These are phyloP conservation scores for Lagopus muta DNA, from an alignment of 2,113 vertebrate genomes.

Conservation along the genomic window DNA sequence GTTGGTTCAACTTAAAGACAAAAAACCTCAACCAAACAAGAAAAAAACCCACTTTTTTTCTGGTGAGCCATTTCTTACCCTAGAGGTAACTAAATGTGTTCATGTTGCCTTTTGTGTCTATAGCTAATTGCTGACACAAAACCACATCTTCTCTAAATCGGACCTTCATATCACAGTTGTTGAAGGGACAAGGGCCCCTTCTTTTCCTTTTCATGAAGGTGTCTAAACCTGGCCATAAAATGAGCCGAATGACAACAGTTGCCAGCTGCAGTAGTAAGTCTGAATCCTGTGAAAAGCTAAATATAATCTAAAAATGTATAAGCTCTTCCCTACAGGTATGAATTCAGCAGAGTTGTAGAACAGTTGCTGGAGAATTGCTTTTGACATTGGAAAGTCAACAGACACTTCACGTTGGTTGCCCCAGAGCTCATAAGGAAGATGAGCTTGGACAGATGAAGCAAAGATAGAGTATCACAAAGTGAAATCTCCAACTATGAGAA, in stretches of 20 bases:
- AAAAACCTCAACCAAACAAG: neutral
- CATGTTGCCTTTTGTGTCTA: neutral
- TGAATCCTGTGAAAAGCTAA: neutral
- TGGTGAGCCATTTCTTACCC: neutral
- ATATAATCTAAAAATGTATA: neutral
- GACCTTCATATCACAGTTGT: neutral
- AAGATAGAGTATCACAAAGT: too few relatives aligned
- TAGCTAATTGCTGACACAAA: neutral
- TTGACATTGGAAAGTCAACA: too few relatives aligned
- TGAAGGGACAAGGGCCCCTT: neutral
- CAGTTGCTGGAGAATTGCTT: neutral
- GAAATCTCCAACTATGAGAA: neutral
- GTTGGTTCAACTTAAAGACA: neutral
- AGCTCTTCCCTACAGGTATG: too few relatives aligned
- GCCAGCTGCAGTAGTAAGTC: neutral
- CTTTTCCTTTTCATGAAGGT: neutral
- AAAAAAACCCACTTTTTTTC: neutral
- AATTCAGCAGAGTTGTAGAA: neutral
- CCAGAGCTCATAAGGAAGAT: too few relatives aligned
- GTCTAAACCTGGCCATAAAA: neutral
- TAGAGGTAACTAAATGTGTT: neutral
- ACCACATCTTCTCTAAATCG: neutral
- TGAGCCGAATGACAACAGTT: neutral
- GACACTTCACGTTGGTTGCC: too few relatives aligned
- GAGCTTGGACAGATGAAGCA: too few relatives aligned